Conservation (phyloP, 2,888 invertebrate species). For the Drosophila kokeensis region DNA sequence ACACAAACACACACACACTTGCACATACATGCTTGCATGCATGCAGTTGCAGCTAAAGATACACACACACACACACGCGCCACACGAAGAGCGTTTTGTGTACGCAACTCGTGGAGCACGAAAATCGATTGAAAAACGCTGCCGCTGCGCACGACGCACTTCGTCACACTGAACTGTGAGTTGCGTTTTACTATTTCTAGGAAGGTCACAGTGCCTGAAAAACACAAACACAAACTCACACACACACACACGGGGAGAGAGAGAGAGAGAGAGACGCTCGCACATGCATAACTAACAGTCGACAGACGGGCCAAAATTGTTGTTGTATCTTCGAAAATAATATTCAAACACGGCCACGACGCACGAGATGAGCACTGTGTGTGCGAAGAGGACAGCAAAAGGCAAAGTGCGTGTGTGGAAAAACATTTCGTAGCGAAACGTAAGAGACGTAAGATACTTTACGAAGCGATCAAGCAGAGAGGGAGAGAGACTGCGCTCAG, state of each 20-base stretch:
- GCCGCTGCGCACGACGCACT: conserved; percentile 83
- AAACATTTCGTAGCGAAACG: conserved; percentile 55
- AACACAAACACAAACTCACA: conserved; percentile 24
- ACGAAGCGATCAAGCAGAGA: conserved; percentile 55
- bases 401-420: conserved; percentile 50
- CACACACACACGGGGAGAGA: neutral
- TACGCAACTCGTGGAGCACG: conserved; percentile 20
- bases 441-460: conserved; percentile 62
- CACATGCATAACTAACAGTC: neutral
- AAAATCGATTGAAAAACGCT: conserved; percentile 60
- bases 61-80: conserved; percentile 8
- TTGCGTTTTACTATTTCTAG: conserved; percentile 82
- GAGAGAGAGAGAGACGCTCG: neutral
- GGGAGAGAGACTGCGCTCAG: conserved; percentile 1
- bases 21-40: conserved; percentile 1
- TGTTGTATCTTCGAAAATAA: conserved; percentile 67
- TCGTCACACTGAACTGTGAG: conserved; percentile 78
- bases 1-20: conserved; percentile 1
- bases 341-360: conserved; percentile 51
- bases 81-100: conserved; percentile 11
- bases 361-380: conserved; percentile 36
- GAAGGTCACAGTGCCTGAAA: conserved; percentile 71
- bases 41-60: conserved; percentile 13
- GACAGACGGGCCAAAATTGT: conserved; percentile 56
- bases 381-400: conserved; percentile 26